Base-by-base conservation (phyloP, 2,888 invertebrate genomes). In the Xestia c-nigrum region DNA sequence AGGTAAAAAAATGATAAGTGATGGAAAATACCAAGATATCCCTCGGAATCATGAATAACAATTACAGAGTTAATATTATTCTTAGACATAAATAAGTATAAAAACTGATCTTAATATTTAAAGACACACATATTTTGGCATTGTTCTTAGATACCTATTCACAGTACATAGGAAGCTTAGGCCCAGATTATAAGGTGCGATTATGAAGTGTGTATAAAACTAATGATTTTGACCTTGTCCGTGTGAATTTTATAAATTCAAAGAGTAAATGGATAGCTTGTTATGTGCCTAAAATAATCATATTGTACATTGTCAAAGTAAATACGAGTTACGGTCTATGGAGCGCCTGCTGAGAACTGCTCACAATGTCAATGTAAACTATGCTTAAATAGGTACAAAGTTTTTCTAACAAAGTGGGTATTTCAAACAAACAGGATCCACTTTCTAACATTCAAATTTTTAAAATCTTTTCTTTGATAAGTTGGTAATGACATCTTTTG, bases 361-460 rank as follows among this genome's bases (percentile, higher is more conserved):
- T 21, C 38, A 38, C 5, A 63, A 64, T 57, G 65, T 40, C 46
- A 78, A 46, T n/a, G 40, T 38, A 50, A 59, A 59, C 46, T 72
- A 12, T 43, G 21, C 12, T 40, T n/a, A 43, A 43, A 21, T 55
- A 61, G 5, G 9, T 61, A 43, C 38, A 55, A 16, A 65, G 57
- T 38, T 50, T 40, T 63, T 78, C 21, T 67, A 14, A 50, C 21
- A 43, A 78, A 80, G 19, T 73, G 46, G 52, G 12, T 68, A 19
- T 79, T 67, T 74, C 67, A 74, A 78, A 74, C 70, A 47, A 64
- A 31, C 59, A 68, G 74, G 24, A 68, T 68, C 47, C 55, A 71
- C 83, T 83, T 67, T 74, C 83, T 74, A 83, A 74, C 64, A 74
- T 77, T 73, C 67, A 43, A 43, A 43, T 59, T n/a, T 78, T 46